These are phyloP conservation scores for Petaurus breviceps DNA, from an alignment of 2,113 vertebrate genomes.

Conservation along the genomic window DNA sequence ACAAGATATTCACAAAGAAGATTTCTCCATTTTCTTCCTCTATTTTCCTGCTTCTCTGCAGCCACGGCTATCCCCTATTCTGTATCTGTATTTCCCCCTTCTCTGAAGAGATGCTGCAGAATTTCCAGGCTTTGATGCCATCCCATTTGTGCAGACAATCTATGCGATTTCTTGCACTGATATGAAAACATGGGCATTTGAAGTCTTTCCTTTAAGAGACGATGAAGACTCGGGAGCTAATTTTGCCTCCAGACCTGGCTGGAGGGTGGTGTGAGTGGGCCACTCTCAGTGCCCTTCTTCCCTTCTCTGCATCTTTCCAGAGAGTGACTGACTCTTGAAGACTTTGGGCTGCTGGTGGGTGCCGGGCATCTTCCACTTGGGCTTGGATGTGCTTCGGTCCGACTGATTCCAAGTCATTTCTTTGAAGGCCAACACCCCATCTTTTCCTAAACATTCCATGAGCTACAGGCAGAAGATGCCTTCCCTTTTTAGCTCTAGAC, in stretches of 20 bases:
- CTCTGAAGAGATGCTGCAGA: too few relatives aligned
- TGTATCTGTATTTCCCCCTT: neutral
- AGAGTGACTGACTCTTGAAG: neutral
- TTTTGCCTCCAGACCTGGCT: neutral
- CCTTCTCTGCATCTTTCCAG: neutral
- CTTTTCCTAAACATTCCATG: neutral
- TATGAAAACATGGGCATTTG: neutral
- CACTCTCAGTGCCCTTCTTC: neutral
- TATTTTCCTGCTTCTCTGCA: neutral
- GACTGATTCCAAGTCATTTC: neutral
- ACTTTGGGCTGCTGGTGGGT: neutral
- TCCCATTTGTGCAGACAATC: neutral
- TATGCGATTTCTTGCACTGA: neutral
- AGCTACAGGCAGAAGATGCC: neutral
- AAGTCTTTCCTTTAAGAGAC: slow-evolving; percentile 20
- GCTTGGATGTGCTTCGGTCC: neutral
- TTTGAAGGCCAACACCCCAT: neutral
- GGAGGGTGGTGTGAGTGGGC: neutral
- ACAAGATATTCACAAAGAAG: neutral
- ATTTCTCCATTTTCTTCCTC: neutral
- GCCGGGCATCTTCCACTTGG: neutral
- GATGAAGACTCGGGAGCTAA: neutral
- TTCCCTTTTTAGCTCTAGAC: too few relatives aligned
- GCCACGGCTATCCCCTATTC: neutral
- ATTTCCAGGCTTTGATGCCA: neutral